Conservation (phyloP, 2,113 vertebrate genomes). For the Microtus montanus region DNA sequence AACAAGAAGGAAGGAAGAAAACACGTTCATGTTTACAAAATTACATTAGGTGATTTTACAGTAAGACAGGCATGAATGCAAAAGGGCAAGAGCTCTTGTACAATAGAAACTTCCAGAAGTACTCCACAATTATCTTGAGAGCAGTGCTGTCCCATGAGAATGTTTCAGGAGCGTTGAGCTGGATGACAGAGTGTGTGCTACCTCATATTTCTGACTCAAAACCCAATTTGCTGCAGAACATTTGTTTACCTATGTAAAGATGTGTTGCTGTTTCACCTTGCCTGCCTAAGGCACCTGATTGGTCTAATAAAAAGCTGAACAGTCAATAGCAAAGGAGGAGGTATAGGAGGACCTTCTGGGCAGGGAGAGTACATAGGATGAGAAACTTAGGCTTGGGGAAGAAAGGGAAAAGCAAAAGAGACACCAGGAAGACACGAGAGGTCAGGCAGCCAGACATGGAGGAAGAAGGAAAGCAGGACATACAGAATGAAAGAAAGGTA, state of each 20-base stretch:
- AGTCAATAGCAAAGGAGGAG: neutral
- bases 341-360: neutral
- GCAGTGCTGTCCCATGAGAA: neutral
- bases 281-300: too few relatives aligned
- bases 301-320: too few relatives aligned
- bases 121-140: neutral
- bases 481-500: neutral
- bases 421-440: neutral
- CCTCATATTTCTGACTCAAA: neutral
- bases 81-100: neutral
- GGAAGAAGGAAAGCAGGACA: neutral
- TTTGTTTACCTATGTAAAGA: neutral
- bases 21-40: neutral
- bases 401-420: neutral
- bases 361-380: neutral
- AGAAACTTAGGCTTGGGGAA: neutral
- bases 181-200: neutral
- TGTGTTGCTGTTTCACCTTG: neutral
- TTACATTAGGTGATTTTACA: constrained; percentile 25
- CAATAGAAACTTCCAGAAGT: constrained; percentile 33
- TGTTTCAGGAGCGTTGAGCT: neutral
- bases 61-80: neutral
- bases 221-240: neutral
- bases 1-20: neutral
- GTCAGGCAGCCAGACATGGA: neutral